These are phyloP conservation scores for Lasaia peninsularis DNA, from an alignment of 1,140 invertebrate species.

Conservation along the genomic window DNA sequence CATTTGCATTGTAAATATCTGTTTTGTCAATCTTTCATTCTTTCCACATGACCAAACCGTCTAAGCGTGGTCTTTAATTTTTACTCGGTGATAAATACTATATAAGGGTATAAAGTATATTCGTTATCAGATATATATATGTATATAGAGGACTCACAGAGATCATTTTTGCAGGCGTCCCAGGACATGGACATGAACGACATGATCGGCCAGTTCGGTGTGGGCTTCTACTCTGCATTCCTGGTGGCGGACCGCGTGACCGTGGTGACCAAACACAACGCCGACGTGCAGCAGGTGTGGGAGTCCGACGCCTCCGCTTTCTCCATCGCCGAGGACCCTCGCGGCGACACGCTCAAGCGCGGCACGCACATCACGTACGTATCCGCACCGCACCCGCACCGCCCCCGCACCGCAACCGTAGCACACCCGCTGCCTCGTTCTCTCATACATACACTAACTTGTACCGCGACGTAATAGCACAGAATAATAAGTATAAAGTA, in stretches of 20 bases:
- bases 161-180: slow-evolving; percentile 14
- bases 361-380: slow-evolving; percentile 86
- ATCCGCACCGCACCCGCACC: slow-evolving; percentile 14
- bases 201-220: slow-evolving; percentile 98
- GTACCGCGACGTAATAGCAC: background rate
- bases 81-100: too few relatives aligned
- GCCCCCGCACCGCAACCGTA: too few relatives aligned
- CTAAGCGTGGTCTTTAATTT: too few relatives aligned
- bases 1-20: too few relatives aligned
- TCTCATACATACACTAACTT: background rate
- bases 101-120: too few relatives aligned
- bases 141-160: too few relatives aligned
- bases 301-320: slow-evolving; percentile 95
- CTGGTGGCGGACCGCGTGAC: slow-evolving; percentile 93
- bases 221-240: slow-evolving; percentile 99
- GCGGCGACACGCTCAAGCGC: slow-evolving; percentile 92
- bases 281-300: slow-evolving; percentile 98
- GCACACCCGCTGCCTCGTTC: background rate
- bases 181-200: slow-evolving; percentile 64
- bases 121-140: too few relatives aligned
- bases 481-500: too few relatives aligned
- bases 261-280: slow-evolving; percentile 97
- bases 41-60: too few relatives aligned
- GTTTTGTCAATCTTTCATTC: too few relatives aligned
- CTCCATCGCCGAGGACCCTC: slow-evolving; percentile 94